phyloP scores from a whole-genome alignment of 2,888 invertebrate species.

The Monochamus alternatus region DNA sequence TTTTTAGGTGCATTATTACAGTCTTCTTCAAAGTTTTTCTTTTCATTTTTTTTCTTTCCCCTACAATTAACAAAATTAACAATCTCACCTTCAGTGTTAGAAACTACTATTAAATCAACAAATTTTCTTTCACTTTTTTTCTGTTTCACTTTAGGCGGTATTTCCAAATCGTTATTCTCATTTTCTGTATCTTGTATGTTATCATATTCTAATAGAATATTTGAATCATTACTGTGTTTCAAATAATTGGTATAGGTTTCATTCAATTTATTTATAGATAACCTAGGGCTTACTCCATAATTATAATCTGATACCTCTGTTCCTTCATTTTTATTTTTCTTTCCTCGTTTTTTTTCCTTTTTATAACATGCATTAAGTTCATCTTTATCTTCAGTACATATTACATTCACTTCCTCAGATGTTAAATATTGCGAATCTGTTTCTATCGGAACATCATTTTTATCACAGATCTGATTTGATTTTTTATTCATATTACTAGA shows the following conservation, averaged over 20 bases:
- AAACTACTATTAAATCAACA: conserved; percentile 11
- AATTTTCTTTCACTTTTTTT: background rate
- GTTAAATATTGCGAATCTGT: background rate
- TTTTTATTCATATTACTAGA: background rate
- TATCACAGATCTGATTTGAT: background rate
- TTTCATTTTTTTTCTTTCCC: background rate
- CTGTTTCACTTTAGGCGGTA: background rate
- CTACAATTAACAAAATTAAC: background rate
- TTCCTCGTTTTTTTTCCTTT: background rate
- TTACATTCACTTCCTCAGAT: background rate
- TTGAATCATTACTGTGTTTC: too few relatives aligned
- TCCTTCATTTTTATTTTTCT: background rate
- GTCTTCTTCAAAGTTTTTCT: background rate
- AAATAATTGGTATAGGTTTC: too few relatives aligned
- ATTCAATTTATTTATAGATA: too few relatives aligned
- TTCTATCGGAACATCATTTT: background rate
- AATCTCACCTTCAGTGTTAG: conserved; percentile 21
- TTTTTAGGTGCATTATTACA: background rate
- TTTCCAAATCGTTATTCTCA: background rate
- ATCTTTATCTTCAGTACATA: background rate
- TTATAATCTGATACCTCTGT: background rate
- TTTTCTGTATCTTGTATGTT: background rate
- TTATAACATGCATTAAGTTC: background rate
- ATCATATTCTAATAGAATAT: background rate
- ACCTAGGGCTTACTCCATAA: background rate